Percentiles rank a stretch among this genome's conserved stretches.
These are phyloP conservation scores for Gorsachius magnificus DNA, from an alignment of 2,797 vertebrate species.

Conservation along the genomic window DNA sequence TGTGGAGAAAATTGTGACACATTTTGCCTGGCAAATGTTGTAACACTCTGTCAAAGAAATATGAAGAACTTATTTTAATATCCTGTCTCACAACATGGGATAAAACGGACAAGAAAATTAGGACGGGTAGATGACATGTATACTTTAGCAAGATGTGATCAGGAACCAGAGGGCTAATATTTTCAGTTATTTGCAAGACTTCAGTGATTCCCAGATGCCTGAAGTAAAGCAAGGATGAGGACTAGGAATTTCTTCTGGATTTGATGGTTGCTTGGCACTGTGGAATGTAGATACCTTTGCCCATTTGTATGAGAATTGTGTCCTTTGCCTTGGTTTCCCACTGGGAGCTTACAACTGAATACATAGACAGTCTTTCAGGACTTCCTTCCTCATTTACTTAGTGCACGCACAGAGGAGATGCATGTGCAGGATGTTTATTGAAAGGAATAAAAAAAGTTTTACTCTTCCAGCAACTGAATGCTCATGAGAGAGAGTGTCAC, in stretches of 20 bases:
- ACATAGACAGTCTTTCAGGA: neutral
- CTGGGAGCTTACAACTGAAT: neutral
- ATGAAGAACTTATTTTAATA: conserved; percentile 36
- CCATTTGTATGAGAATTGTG: neutral
- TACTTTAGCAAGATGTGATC: neutral
- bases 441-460: neutral
- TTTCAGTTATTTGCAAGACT: conserved; percentile 13
- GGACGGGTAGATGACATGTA: neutral
- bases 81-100: conserved; percentile 27
- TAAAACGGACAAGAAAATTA: conserved; percentile 17
- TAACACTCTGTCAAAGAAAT: neutral
- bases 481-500: neutral
- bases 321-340: conserved; percentile 31
- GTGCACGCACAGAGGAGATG: neutral
- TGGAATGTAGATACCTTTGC: conserved; percentile 58
- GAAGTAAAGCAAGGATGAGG: conserved; percentile 4
- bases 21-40: conserved; percentile 25
- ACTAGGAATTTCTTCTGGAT: conserved; percentile 23
- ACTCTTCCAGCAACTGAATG: neutral
- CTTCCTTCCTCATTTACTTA: neutral
- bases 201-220: conserved; percentile 28
- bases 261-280: conserved; percentile 42
- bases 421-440: neutral
- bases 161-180: neutral
- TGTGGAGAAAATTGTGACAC: conserved; percentile 6